phyloP scores from a whole-genome alignment of 2,113 vertebrate species.

The Rhabdornis inornatus region DNA sequence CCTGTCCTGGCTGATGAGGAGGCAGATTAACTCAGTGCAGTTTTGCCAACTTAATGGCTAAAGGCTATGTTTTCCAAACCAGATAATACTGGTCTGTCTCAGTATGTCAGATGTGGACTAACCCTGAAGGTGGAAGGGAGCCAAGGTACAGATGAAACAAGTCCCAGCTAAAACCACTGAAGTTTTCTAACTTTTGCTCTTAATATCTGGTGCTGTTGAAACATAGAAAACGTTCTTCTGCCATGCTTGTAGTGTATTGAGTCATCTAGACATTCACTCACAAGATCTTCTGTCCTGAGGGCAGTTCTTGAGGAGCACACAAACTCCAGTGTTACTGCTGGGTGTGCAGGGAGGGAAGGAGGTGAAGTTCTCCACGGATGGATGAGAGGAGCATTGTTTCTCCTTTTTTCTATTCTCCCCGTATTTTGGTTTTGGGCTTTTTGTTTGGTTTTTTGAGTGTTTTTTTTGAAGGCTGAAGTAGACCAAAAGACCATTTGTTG shows the following conservation, averaged over 20 bases:
- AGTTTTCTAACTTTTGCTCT: conserved; percentile 18
- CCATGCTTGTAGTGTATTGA: not conserved
- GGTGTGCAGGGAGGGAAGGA: not conserved
- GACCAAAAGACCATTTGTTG: not conserved
- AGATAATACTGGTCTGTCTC: not conserved
- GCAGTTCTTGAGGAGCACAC: not conserved
- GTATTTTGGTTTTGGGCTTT: not conserved
- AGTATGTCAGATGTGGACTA: not conserved
- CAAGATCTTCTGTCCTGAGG: not conserved
- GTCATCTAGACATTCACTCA: not conserved
- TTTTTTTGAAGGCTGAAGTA: not conserved
- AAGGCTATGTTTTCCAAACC: not conserved
- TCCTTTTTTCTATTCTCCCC: not conserved
- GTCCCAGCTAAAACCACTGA: not conserved
- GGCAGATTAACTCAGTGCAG: not conserved
- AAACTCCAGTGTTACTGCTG: not conserved
- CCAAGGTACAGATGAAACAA: conserved; percentile 20
- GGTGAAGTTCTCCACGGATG: not conserved
- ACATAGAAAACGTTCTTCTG: not conserved
- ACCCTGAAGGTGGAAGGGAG: not conserved
- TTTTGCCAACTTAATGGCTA: not conserved
- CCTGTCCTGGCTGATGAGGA: not conserved
- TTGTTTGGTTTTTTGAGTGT: not conserved
- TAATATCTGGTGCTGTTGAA: conserved; percentile 7
- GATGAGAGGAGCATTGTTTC: not conserved